These are phyloP conservation scores for Ctenomys sociabilis DNA, from an alignment of 2,113 vertebrate species.

Conservation along the genomic window DNA sequence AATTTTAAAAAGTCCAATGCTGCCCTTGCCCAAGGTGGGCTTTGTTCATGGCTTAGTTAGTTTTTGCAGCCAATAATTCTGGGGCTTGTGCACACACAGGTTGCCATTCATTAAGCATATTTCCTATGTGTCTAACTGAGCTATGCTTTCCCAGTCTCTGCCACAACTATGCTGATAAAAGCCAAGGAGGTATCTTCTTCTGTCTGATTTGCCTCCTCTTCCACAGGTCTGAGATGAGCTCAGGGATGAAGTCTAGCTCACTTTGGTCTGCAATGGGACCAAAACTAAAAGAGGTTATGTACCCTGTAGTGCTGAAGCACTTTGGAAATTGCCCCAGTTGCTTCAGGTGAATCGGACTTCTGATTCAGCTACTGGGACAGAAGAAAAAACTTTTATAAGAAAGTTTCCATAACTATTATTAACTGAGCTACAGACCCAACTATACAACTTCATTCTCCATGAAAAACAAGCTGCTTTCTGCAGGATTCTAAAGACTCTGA, in stretches of 20 bases:
- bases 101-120: not conserved
- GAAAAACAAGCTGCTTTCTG: not conserved
- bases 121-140: not conserved
- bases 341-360: not conserved
- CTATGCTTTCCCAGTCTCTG: not conserved
- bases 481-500: not conserved
- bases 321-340: not conserved
- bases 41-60: conserved; percentile 5
- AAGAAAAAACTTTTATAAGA: not conserved
- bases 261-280: not conserved
- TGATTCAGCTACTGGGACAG: not conserved
- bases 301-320: not conserved
- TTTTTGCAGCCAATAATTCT: not conserved
- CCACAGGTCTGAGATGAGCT: conserved; percentile 43
- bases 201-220: not conserved
- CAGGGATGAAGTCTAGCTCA: not conserved
- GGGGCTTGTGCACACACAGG: not conserved
- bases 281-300: not conserved
- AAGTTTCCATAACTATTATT: not conserved
- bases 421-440: not conserved
- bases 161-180: not conserved
- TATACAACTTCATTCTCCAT: not conserved
- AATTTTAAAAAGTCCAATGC: not conserved
- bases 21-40: not conserved
- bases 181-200: not conserved